A percentile compares a stretch with the other conserved stretches of the same genome.
These are phyloP conservation scores for Pectinophora gossypiella DNA, from an alignment of 1,140 invertebrate genomes.

Conservation along the genomic window DNA sequence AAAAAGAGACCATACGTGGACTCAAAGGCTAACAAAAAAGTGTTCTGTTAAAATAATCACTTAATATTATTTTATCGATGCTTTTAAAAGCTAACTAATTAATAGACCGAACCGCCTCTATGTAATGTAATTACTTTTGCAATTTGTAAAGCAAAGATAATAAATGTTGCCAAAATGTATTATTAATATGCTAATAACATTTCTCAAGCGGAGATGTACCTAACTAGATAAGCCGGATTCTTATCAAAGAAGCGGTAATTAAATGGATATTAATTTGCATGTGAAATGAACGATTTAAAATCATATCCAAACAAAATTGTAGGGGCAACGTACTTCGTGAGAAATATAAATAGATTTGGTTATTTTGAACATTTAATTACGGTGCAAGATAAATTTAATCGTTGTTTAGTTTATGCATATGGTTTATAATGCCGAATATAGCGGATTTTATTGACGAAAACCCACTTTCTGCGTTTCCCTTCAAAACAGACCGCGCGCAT, in stretches of 20 bases:
- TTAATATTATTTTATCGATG: not conserved
- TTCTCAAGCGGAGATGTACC: slow-evolving; percentile 21
- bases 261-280: slow-evolving; percentile 54
- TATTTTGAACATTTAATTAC: not conserved
- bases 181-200: slow-evolving; percentile 34
- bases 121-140: not conserved
- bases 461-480: no score
- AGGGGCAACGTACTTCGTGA: slow-evolving; percentile 40
- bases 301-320: slow-evolving; percentile 27
- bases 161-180: slow-evolving; percentile 17
- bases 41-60: no score
- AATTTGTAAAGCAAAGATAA: slow-evolving; percentile 10
- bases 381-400: not conserved
- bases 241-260: slow-evolving; percentile 39
- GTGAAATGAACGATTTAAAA: slow-evolving; percentile 31
- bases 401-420: no score
- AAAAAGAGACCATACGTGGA: no score
- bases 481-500: no score
- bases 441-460: no score
- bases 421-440: no score
- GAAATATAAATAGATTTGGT: slow-evolving; percentile 14
- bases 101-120: not conserved
- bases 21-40: no score
- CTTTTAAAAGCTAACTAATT: not conserved
- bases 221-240: slow-evolving; percentile 17